These are phyloP conservation scores for Melieria crassipennis DNA, from an alignment of 2,888 invertebrate genomes.

Conservation along the genomic window DNA sequence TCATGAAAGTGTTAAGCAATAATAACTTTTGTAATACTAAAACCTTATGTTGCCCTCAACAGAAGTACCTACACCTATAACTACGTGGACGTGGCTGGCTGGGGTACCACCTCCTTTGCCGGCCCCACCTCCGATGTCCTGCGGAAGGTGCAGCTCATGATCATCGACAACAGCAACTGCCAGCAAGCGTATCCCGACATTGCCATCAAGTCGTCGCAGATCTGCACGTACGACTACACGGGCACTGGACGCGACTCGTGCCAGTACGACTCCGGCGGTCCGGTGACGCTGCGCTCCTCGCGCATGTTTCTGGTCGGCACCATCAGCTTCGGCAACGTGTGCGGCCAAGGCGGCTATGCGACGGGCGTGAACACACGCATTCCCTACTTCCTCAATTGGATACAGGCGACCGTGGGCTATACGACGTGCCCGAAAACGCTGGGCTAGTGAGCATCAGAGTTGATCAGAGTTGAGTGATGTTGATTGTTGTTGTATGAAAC, in stretches of 20 bases:
- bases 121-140: conserved; percentile 66
- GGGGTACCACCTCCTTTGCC: conserved; percentile 68
- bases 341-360: conserved; percentile 60
- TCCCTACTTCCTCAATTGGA: conserved; percentile 69
- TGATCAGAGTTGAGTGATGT: background rate
- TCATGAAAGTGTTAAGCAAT: background rate
- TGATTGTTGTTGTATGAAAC: background rate
- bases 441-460: background rate
- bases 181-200: conserved; percentile 40
- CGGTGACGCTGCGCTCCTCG: conserved; percentile 64
- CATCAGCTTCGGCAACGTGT: conserved; percentile 68
- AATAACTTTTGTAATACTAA: too few species aligned
- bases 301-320: conserved; percentile 67
- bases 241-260: conserved; percentile 66
- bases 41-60: background rate
- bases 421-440: conserved; percentile 43
- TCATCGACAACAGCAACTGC: conserved; percentile 46
- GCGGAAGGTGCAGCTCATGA: conserved; percentile 66
- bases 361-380: conserved; percentile 70
- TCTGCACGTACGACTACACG: conserved; percentile 54
- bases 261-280: conserved; percentile 69
- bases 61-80: conserved; percentile 47
- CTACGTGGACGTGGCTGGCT: conserved; percentile 61
- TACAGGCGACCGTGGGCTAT: conserved; percentile 52
- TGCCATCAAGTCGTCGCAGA: conserved; percentile 45